These are phyloP conservation scores for Tauraco hartlaubi DNA, from an alignment of 2,797 vertebrate genomes.

Conservation along the genomic window DNA sequence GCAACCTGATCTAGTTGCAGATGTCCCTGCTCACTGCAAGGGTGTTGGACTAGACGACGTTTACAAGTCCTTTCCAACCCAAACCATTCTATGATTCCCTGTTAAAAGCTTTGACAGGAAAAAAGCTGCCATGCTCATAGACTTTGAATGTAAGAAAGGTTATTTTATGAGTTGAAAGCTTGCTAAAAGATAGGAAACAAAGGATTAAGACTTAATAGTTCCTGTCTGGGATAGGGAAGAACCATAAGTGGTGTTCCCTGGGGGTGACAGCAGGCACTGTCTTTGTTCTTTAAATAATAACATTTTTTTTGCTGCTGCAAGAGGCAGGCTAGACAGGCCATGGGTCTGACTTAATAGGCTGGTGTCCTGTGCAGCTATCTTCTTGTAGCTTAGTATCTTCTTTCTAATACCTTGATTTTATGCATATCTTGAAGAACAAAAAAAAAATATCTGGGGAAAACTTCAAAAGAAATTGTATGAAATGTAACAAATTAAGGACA, in stretches of 20 bases:
- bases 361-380: neutral
- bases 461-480: neutral
- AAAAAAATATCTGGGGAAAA: neutral
- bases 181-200: neutral
- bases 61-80: too few species aligned
- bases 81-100: neutral
- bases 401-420: neutral
- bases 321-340: neutral
- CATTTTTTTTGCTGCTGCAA: neutral
- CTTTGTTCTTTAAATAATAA: neutral
- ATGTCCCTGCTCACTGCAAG: too few species aligned
- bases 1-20: too few species aligned
- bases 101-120: neutral
- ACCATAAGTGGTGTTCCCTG: neutral
- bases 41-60: too few species aligned
- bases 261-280: neutral
- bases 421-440: neutral
- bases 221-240: neutral
- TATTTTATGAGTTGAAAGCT: neutral
- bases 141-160: neutral
- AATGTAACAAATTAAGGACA: neutral
- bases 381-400: neutral
- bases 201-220: neutral
- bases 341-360: neutral
- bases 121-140: accelerated